These are phyloP conservation scores for Thamnaconus septentrionalis DNA, from an alignment of 2,113 vertebrate genomes.

Conservation along the genomic window DNA sequence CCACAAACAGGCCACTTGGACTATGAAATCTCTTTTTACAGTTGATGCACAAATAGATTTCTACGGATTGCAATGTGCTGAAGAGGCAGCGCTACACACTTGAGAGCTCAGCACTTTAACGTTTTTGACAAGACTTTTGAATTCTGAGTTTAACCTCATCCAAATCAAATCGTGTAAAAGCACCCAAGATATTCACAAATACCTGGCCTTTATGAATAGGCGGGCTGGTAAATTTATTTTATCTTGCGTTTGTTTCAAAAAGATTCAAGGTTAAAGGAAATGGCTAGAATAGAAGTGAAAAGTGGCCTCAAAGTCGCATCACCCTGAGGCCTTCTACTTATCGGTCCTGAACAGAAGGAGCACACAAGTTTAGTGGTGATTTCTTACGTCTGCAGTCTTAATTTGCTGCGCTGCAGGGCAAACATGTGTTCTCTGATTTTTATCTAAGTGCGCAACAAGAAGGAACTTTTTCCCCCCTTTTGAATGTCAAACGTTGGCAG, in stretches of 20 bases:
- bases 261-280: conserved; percentile 14
- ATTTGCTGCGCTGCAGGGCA: conserved; percentile 66
- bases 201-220: conserved; percentile 2
- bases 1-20: conserved; percentile 25
- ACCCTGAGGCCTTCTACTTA: conserved; percentile 58
- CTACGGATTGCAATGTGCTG: too few relatives aligned
- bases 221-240: background rate
- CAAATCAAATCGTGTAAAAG: too few relatives aligned
- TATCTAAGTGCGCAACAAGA: conserved; percentile 53
- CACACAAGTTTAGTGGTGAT: conserved; percentile 60
- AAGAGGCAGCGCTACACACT: background rate
- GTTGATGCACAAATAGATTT: conserved; percentile 10
- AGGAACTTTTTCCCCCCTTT: conserved; percentile 20
- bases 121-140: background rate
- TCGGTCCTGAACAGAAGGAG: conserved; percentile 63
- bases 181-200: background rate
- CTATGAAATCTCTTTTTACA: conserved; percentile 33
- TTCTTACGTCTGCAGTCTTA: conserved; percentile 61
- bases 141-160: background rate
- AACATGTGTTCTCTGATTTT: conserved; percentile 66
- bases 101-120: background rate
- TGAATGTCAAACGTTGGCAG: conserved; percentile 41
- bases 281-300: conserved; percentile 30
- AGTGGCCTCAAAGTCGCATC: conserved; percentile 50
- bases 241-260: background rate